Conservation (phyloP, 2,888 invertebrate genomes). For the Phaonia tiefii region DNA sequence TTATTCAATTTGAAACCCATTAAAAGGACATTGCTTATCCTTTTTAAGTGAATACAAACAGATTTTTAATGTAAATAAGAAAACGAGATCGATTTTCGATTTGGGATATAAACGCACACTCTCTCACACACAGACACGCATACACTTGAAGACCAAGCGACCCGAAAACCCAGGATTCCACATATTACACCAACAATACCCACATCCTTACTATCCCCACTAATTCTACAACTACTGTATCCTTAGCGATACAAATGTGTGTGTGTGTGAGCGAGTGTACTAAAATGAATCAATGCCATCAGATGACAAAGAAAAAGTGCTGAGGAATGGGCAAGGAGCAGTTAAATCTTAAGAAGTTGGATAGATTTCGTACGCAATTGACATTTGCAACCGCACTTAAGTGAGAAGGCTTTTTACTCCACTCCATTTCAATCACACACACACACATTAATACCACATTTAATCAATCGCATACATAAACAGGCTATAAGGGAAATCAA, state of each 20-base stretch:
- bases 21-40: slow-evolving; percentile 81
- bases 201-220: too few relatives aligned
- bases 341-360: slow-evolving; percentile 61
- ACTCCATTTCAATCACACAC: slow-evolving; percentile 5
- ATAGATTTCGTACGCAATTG: slow-evolving; percentile 69
- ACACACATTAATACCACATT: slow-evolving; percentile 32
- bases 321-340: not conserved
- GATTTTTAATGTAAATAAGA: slow-evolving; percentile 80
- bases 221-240: not conserved
- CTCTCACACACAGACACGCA: slow-evolving; percentile 30
- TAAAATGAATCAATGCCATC: slow-evolving; percentile 50
- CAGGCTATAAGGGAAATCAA: slow-evolving; percentile 57
- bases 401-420: slow-evolving; percentile 49
- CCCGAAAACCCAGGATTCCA: not conserved
- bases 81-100: slow-evolving; percentile 78
- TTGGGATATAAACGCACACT: slow-evolving; percentile 57
- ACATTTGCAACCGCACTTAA: slow-evolving; percentile 71
- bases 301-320: slow-evolving; percentile 29
- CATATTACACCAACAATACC: too few relatives aligned
- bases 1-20: slow-evolving; percentile 81
- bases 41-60: slow-evolving; percentile 81
- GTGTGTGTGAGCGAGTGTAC: slow-evolving; percentile 33
- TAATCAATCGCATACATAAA: slow-evolving; percentile 1
- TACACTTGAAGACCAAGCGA: too few relatives aligned
- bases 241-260: not conserved